These are phyloP conservation scores for Aphelocoma coerulescens DNA, from an alignment of 2,113 vertebrate genomes.

Conservation along the genomic window DNA sequence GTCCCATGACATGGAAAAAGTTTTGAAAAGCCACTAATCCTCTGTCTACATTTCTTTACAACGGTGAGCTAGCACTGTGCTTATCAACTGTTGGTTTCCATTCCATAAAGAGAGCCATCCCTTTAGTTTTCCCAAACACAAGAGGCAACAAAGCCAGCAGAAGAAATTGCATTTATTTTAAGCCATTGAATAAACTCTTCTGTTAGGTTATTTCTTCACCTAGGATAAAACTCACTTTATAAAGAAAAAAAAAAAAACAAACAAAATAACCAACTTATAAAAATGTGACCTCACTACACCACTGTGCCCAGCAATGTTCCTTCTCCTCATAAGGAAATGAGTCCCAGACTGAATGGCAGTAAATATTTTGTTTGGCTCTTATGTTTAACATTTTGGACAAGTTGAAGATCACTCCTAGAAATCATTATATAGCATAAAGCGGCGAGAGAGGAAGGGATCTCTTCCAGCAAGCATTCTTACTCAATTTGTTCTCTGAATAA, in stretches of 20 bases:
- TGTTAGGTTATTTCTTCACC: neutral
- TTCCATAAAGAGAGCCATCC: neutral
- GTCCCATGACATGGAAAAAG: neutral
- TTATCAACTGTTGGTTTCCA: neutral
- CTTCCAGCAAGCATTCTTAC: neutral
- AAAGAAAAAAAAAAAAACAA: neutral
- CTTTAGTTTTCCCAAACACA: neutral
- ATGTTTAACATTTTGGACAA: neutral
- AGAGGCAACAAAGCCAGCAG: neutral
- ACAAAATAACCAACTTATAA: neutral
- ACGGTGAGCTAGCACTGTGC: rapidly evolving
- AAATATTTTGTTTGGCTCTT: slow-evolving; percentile 43
- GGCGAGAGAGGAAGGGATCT: neutral
- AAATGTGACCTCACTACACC: neutral
- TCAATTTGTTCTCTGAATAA: neutral
- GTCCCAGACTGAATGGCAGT: neutral
- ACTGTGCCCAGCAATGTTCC: neutral
- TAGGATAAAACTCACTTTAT: neutral
- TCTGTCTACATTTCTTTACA: neutral
- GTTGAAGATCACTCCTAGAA: neutral
- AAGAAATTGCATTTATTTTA: neutral
- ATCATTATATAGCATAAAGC: neutral
- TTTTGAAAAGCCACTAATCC: neutral
- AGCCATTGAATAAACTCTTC: neutral
- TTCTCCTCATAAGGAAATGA: slow-evolving; percentile 39